phyloP scores from a whole-genome alignment of 1,140 invertebrate species.

The Nautilus pompilius region DNA sequence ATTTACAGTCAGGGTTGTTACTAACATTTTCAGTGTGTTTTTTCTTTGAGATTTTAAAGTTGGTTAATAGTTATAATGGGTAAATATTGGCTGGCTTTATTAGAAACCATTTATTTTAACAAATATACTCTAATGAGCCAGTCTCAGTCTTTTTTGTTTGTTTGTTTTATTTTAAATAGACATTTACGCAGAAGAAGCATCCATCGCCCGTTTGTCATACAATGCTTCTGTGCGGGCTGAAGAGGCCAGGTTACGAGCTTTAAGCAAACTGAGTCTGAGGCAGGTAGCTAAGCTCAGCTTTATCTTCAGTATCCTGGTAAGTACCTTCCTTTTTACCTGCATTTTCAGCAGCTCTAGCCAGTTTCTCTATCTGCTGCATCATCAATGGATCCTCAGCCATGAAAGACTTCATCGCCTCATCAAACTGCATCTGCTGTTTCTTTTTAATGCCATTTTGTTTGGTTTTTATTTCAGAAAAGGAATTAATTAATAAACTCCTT shows the following conservation, averaged over 20 bases:
- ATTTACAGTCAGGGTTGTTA: too few species aligned
- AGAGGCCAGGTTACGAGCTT: conserved; percentile 65
- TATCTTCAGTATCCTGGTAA: conserved; percentile 76
- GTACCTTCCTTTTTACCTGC: conserved; percentile 34
- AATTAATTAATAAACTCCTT: too few species aligned
- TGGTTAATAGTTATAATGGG: too few species aligned
- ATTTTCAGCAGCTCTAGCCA: conserved; percentile 32
- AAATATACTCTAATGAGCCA: too few species aligned
- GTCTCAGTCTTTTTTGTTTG: too few species aligned
- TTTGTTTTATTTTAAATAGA: conserved; percentile 54
- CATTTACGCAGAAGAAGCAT: conserved; percentile 76
- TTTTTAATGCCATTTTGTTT: too few species aligned
- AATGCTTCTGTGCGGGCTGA: conserved; percentile 71
- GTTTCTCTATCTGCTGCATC: conserved; percentile 42
- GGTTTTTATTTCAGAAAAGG: too few species aligned
- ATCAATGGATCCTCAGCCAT: conserved; percentile 36
- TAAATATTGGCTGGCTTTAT: too few species aligned
- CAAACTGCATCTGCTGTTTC: too few species aligned
- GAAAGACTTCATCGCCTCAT: conserved; percentile 44
- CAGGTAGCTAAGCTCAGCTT: conserved; percentile 73
- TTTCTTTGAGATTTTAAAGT: too few species aligned
- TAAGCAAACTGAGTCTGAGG: conserved; percentile 68
- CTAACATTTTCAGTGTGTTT: too few species aligned
- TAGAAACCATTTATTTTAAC: too few species aligned
- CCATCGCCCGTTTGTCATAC: conserved; percentile 80